Evolutionary conservation across 2,113 vertebrate species (phyloP), one percentile per base, ranked within the genome.

Genomic region (Girardinichthys multiradiatus): DNA sequence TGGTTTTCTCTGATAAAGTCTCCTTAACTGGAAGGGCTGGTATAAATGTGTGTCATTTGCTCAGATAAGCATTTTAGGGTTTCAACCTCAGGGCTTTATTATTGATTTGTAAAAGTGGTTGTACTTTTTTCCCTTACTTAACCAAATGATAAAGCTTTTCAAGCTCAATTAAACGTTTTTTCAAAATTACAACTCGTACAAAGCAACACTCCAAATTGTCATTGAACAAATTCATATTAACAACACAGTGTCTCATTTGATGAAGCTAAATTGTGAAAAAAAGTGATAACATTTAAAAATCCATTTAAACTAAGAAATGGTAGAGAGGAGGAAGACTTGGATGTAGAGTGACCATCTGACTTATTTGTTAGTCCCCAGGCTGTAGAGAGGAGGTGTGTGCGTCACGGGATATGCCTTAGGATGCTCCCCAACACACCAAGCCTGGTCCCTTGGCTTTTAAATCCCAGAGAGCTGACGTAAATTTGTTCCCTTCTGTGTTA

Each of bases 401-500:
- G 87, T 87, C 87, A 85, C 80, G 89, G 86, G 89, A 90, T 76
- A 74, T 3, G 51, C 72, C 84, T 77, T 72, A 73, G 72, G 31
- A 64, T 35, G 80, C 75, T 75, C 62, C 77, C 79, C 54, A 65
- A 73, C 87, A 84, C 70, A 74, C 71, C 51, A 8, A 74, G 26
- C 76, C 82, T 35, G 70, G 68, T 90, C 92, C 87, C 88, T 75
- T 81, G 81, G 77, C 86, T 84, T 84, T 68, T 63, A 72, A 26
- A 78, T 74, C 86, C 91, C 89, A 88, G 86, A 67, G 80, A 63
- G 64, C 80, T 94, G 94, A 95, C 93, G 93, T 92, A 93, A 91
- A 94, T 91, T 84, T 64, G 64, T 68, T 86, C 89, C 81, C 88
- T 86, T 72, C 84, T 87, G 85, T 77, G 76, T 86, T 89, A 82